Evolutionary conservation across 2,888 invertebrate species (phyloP).

Genomic region (Cotesia congregata): DNA sequence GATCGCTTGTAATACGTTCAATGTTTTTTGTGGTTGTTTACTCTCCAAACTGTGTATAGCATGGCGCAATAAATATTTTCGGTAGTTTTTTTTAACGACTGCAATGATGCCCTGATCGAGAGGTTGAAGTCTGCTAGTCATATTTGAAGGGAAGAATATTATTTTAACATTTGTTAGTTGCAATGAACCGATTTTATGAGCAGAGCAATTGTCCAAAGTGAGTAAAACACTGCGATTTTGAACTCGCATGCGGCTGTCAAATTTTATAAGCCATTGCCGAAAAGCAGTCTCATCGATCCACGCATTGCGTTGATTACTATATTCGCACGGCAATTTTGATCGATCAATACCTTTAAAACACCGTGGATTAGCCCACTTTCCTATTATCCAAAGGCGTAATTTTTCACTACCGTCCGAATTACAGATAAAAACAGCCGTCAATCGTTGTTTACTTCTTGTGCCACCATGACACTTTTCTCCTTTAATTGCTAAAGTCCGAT

Average conservation of each 20-base stretch:
- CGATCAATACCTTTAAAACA: conserved; percentile 19
- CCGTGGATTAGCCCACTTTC: conserved; percentile 14
- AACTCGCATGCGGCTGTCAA: conserved; percentile 18
- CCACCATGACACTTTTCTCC: conserved; percentile 19
- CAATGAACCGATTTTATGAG: conserved; percentile 12
- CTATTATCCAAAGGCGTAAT: conserved; percentile 13
- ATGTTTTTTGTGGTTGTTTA: conserved; percentile 11
- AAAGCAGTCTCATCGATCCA: conserved; percentile 9
- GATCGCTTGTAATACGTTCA: conserved; percentile 19
- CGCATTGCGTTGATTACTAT: conserved; percentile 22
- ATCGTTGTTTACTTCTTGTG: conserved; percentile 18
- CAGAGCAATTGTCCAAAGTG: conserved; percentile 13
- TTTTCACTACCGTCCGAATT: conserved; percentile 13
- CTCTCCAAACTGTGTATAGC: conserved; percentile 20
- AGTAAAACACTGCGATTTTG: conserved; percentile 22
- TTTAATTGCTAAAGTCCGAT: conserved; percentile 16
- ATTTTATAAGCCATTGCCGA: conserved; percentile 16
- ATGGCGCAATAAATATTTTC: conserved; percentile 7
- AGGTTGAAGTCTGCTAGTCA: conserved; percentile 16
- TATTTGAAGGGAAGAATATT: conserved; percentile 16
- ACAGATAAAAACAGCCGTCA: conserved; percentile 17
- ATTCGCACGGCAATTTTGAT: conserved; percentile 20
- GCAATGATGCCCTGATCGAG: conserved; percentile 21
- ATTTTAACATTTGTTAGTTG: conserved; percentile 18
- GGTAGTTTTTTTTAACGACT: conserved; percentile 19